Conservation (phyloP, 2,113 vertebrate genomes). For the Stictonetta naevosa region DNA sequence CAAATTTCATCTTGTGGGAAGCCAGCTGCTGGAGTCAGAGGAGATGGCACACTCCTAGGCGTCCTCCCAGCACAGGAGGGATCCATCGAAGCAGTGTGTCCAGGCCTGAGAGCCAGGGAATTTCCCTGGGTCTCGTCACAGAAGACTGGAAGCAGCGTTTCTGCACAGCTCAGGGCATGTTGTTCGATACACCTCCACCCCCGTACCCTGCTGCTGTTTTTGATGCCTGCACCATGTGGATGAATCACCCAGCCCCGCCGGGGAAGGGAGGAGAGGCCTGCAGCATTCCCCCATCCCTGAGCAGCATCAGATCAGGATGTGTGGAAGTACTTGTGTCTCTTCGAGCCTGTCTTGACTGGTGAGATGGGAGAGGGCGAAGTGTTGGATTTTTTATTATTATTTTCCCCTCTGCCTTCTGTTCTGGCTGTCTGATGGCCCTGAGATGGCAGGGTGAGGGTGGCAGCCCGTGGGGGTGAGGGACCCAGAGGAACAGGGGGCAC, state of each 20-base stretch:
- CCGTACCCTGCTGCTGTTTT: neutral
- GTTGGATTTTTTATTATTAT: neutral
- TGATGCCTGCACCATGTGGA: neutral
- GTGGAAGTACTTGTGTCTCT: neutral
- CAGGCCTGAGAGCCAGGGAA: neutral
- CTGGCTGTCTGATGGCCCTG: neutral
- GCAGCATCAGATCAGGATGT: neutral
- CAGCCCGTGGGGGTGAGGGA: neutral
- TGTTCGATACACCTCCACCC: rapidly evolving
- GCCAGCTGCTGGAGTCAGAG: neutral
- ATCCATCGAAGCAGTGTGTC: neutral
- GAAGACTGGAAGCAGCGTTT: neutral
- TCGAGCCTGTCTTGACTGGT: neutral
- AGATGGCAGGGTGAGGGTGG: neutral
- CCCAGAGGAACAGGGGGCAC: rapidly evolving
- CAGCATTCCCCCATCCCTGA: neutral
- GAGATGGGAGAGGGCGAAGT: neutral
- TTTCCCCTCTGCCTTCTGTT: neutral
- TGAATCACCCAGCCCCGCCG: neutral
- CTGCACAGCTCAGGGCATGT: rapidly evolving
- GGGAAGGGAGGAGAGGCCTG: neutral
- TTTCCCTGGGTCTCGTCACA: neutral
- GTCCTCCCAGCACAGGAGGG: neutral
- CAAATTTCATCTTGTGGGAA: neutral
- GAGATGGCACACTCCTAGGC: neutral